phyloP scores from a whole-genome alignment of 2,113 vertebrate species.

The Tyrannus savana region DNA sequence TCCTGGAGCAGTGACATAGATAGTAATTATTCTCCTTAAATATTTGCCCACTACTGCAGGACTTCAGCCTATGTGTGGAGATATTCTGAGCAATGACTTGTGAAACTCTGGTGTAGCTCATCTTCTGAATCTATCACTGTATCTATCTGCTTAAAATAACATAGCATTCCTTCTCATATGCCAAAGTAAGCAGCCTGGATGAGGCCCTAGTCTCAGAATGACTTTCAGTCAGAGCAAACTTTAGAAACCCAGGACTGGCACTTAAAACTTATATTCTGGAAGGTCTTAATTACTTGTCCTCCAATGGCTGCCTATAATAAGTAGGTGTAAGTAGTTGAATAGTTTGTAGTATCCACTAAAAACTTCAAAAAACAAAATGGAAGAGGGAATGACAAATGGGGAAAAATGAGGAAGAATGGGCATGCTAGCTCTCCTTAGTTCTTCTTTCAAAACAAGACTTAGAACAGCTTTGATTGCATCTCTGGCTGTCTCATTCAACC shows the following conservation, averaged over 20 bases:
- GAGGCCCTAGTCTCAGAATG: background rate
- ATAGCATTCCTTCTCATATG: background rate
- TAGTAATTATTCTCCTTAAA: background rate
- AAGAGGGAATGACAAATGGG: background rate
- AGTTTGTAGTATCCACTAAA: background rate
- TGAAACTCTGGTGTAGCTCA: background rate
- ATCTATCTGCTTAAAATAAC: background rate
- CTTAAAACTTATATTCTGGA: background rate
- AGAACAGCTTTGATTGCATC: slow-evolving; percentile 34
- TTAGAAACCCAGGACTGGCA: background rate
- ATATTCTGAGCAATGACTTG: background rate
- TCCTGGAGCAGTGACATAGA: background rate
- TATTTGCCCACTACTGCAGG: background rate
- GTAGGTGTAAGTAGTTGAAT: background rate
- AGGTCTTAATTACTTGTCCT: background rate
- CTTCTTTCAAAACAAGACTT: slow-evolving; percentile 41
- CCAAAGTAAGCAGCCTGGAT: background rate
- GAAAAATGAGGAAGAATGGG: background rate
- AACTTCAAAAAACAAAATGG: background rate
- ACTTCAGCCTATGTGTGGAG: background rate
- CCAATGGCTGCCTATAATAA: background rate
- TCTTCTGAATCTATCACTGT: background rate
- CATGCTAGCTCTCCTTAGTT: background rate
- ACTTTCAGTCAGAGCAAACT: slow-evolving; percentile 4
- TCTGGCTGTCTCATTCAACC: slow-evolving; percentile 15